Percentiles rank a stretch among this genome's conserved stretches.
Evolutionary conservation across 2,113 vertebrate genomes (phyloP).

Genomic region (Gobius niger): DNA sequence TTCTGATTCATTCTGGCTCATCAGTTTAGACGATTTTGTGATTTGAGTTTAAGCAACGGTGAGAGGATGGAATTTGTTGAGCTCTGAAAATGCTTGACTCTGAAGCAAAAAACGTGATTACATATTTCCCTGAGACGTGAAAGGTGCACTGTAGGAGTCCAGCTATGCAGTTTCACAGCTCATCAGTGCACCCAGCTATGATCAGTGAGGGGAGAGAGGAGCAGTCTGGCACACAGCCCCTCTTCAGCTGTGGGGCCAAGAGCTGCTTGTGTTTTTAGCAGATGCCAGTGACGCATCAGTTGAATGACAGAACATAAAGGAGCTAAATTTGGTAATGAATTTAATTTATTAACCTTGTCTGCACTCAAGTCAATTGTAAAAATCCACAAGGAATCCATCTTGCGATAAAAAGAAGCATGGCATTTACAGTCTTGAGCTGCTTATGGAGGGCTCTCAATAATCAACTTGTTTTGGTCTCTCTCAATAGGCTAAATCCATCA

Average conservation of each 20-base stretch:
- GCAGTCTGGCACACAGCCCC: slow-evolving; percentile 50
- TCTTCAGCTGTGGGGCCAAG: slow-evolving; percentile 22
- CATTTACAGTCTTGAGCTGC: not conserved
- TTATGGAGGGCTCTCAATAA: not conserved
- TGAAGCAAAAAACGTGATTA: slow-evolving; percentile 23
- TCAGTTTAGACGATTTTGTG: slow-evolving; percentile 25
- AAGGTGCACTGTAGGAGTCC: slow-evolving; percentile 46
- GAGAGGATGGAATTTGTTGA: slow-evolving; percentile 22
- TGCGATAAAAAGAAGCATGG: not conserved
- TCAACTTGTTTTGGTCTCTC: not conserved
- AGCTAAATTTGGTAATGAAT: slow-evolving; percentile 21
- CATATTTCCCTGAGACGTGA: slow-evolving; percentile 26
- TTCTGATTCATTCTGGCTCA: not conserved
- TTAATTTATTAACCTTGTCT: slow-evolving; percentile 23
- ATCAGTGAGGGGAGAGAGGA: slow-evolving; percentile 11
- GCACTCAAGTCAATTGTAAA: slow-evolving; percentile 3
- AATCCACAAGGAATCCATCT: not conserved
- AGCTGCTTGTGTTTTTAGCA: slow-evolving; percentile 38
- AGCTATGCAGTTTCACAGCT: slow-evolving; percentile 39
- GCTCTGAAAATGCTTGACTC: slow-evolving; percentile 23
- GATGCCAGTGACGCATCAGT: slow-evolving; percentile 19
- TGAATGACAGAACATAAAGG: slow-evolving; percentile 29
- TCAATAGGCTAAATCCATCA: not conserved
- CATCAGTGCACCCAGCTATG: slow-evolving; percentile 20
- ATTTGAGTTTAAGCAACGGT: slow-evolving; percentile 29